Evolutionary conservation across 2,113 vertebrate species (phyloP), one percentile per base, ranked within the genome.

Genomic region (Balaeniceps rex): DNA sequence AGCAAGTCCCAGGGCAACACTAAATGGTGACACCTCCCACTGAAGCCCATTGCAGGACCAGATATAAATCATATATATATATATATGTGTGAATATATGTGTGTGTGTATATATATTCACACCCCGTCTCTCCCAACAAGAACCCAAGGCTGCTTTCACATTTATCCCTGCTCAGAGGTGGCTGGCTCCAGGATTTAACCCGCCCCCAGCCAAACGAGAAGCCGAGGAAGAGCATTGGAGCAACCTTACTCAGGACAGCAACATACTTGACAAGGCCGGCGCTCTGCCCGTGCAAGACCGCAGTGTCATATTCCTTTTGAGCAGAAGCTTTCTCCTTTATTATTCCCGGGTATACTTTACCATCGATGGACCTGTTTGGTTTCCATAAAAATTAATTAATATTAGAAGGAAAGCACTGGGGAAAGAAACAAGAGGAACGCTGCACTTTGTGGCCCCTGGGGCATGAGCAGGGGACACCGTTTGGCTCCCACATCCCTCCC

Each of bases 241-340:
- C 26, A 61, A 34, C n/a, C 26, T 82, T 42, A 54, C 38, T 60
- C 71, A 57, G 42, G 55, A 51, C 0, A 9, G 33, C 28, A 83
- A 80, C 98, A 7, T 98, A 99, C 99, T 97, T 99, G 92, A 99
- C 88, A 0, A 99, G 94, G 23, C 99, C 99, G 0, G 99, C 99
- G 0, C 98, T 99, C 96, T 99, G 94, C 26, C 99, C 99, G 0
- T 36, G 97, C 1, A 97, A 97, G 86, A 99, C 98, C 0, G 99
- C 99, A 0, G 85, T 33, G 4, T 94, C 89, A 83, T 99, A 99
- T 88, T 99, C 98, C 18, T 97, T 88, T 75, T 99, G 96, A 40
- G 99, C 99, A 38, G 92, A 93, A 51, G 97, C 97, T 96, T 99
- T 99, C 77, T 98, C 94, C 96, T 99, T 99, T 65, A 99, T 98